Conservation (phyloP, 2,888 invertebrate species). For the Acanthosepion lycidas region DNA sequence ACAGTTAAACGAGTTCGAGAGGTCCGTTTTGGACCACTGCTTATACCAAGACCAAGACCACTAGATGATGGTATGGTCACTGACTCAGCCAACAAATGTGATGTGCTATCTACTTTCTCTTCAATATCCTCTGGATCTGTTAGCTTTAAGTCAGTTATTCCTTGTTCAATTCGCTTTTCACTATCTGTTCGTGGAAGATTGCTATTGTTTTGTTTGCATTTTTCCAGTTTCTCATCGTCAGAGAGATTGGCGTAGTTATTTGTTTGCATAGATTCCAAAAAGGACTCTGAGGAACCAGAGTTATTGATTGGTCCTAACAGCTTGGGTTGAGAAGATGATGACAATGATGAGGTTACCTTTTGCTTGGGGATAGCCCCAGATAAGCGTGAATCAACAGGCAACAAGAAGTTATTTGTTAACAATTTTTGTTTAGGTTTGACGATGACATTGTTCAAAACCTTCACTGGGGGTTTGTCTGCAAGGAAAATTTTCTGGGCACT, state of each 20-base stretch:
- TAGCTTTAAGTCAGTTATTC: constrained; percentile 53
- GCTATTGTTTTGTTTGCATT: constrained; percentile 51
- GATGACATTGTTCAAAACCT: constrained; percentile 47
- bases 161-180: constrained; percentile 55
- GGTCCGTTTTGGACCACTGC: constrained; percentile 54
- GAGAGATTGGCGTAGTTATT: constrained; percentile 56
- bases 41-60: constrained; percentile 56
- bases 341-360: constrained; percentile 34
- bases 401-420: constrained; percentile 48
- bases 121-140: constrained; percentile 53
- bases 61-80: constrained; percentile 50
- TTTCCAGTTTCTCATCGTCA: constrained; percentile 56
- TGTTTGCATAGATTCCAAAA: constrained; percentile 61
- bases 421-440: constrained; percentile 45
- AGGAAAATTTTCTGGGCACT: constrained; percentile 36
- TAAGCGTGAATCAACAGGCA: constrained; percentile 46
- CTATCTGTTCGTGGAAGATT: constrained; percentile 54
- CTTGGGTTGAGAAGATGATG: constrained; percentile 44
- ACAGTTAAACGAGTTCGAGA: constrained; percentile 43
- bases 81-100: constrained; percentile 50
- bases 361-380: constrained; percentile 46
- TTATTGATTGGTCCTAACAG: constrained; percentile 44
- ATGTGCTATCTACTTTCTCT: constrained; percentile 52
- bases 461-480: constrained; percentile 40
- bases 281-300: constrained; percentile 57